Percentiles rank a stretch among this genome's conserved stretches.
Evolutionary conservation across 2,888 invertebrate species (phyloP).

Genomic region (Cephus pulcher): DNA sequence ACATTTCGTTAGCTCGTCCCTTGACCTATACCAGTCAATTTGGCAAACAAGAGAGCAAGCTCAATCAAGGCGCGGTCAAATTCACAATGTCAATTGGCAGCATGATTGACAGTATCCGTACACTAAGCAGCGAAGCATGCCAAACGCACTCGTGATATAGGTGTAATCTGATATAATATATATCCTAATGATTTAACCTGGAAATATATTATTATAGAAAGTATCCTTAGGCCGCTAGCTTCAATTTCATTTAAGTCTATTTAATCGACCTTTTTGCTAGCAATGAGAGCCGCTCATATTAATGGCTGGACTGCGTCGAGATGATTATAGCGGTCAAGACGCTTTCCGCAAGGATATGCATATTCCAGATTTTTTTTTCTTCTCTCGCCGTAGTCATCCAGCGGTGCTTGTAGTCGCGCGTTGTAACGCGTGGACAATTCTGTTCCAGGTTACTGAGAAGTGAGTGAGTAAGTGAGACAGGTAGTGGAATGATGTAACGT

Average conservation of each 20-base stretch:
- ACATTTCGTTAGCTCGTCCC: background rate
- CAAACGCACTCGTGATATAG: slow-evolving; percentile 22
- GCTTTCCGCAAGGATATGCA: background rate
- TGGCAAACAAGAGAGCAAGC: slow-evolving; percentile 1
- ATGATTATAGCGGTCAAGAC: background rate
- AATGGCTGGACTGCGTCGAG: background rate
- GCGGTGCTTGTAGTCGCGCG: background rate
- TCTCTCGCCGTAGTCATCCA: background rate
- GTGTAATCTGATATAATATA: background rate
- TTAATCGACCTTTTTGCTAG: background rate
- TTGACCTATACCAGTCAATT: slow-evolving; percentile 5
- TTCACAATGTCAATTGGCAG: slow-evolving; percentile 42
- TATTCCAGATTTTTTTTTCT: background rate
- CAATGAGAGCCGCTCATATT: background rate
- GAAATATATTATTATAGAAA: background rate
- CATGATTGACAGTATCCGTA: slow-evolving; percentile 44
- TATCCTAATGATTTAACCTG: background rate
- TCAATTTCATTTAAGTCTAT: background rate
- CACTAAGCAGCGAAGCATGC: slow-evolving; percentile 20
- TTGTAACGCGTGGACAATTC: background rate
- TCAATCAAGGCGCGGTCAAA: slow-evolving; percentile 29
- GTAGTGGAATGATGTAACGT: background rate
- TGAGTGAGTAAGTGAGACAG: background rate
- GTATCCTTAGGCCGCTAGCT: background rate
- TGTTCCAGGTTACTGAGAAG: background rate